Conservation (phyloP, 1,140 invertebrate species). For the Calycopis cecrops region DNA sequence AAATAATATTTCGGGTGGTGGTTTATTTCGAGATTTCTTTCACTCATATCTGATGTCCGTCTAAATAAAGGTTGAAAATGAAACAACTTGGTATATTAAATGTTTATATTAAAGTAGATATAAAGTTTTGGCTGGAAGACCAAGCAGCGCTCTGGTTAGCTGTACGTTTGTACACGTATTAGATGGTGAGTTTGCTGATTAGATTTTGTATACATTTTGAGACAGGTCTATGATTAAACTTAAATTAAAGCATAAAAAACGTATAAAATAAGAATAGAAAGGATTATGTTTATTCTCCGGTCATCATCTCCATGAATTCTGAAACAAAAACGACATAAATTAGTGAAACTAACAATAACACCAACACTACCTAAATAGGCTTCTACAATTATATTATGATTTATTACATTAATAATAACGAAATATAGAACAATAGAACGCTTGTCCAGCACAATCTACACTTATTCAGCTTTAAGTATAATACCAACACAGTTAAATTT, state of each 20-base stretch:
- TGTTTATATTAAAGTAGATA: conserved; percentile 69
- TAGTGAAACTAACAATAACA: conserved; percentile 1
- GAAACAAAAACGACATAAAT: conserved; percentile 69
- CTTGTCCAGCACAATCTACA: too few relatives aligned
- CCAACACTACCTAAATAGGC: too few relatives aligned
- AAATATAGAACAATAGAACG: too few relatives aligned
- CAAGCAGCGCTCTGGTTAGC: too few relatives aligned
- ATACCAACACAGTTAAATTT: too few relatives aligned
- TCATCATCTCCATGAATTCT: conserved; percentile 99
- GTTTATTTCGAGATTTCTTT: conserved; percentile 35
- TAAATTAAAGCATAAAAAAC: conserved; percentile 52
- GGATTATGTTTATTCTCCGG: conserved; percentile 84
- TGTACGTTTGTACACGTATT: too few relatives aligned
- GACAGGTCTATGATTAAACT: conserved; percentile 27
- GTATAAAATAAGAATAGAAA: conserved; percentile 45
- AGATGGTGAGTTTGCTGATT: conserved; percentile 1
- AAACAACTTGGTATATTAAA: conserved; percentile 50
- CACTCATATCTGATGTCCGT: not conserved
- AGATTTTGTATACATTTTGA: too few relatives aligned
- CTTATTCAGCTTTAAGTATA: too few relatives aligned
- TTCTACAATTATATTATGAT: too few relatives aligned
- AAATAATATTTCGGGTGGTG: conserved; percentile 24
- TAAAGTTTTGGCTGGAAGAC: conserved; percentile 36
- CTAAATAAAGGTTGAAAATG: conserved; percentile 17
- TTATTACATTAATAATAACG: too few relatives aligned